Evolutionary conservation across 2,888 invertebrate species (phyloP), one percentile per base, ranked within the genome.

Genomic region (Harpalus rubripes): DNA sequence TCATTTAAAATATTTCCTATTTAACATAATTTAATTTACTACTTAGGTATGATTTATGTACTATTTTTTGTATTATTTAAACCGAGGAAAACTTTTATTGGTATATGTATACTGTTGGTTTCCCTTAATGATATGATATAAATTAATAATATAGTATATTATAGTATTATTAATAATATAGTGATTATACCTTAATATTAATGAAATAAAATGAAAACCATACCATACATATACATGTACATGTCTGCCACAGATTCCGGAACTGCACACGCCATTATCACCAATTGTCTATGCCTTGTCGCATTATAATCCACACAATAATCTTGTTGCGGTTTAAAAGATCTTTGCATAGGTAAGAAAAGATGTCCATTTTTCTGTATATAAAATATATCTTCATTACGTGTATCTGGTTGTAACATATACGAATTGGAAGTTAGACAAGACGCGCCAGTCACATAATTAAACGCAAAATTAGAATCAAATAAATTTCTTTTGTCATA

Each of bases 301-400:
- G 12, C 15, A 61, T 61, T 18, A 61, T 7, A 16, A 61, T 61
- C 61, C 16, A 61, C 61, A 61, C 61, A 61, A 61, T 12, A 61
- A 18, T 61, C 61, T 61, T 61, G 12, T 15, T 8, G 61, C 10
- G 5, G 12, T 22, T 61, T 61, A 16, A n/a, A 8, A 18, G 16
- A 10, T 10, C 2, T 61, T 10, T 12, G 15, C 12, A 8, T 15
- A 8, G 61, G 61, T 5, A 61, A 61, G n/a, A 61, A 61, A 18
- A 61, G 61, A 15, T 61, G 16, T 61, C 61, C 61, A 61, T 61
- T 15, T 61, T 16, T 22, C 16, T 61, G 61, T 22, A 61, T 18
- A 61, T n/a, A 61, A 61, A 12, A 61, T 18, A n/a, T 22, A 61
- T 61, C 61, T 18, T 61, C 10, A 10, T 61, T 22, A 15, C 10